These are phyloP conservation scores for Catalaphyllia jardinei DNA, from an alignment of 64 coral and sea anemone genomes.

Conservation along the genomic window DNA sequence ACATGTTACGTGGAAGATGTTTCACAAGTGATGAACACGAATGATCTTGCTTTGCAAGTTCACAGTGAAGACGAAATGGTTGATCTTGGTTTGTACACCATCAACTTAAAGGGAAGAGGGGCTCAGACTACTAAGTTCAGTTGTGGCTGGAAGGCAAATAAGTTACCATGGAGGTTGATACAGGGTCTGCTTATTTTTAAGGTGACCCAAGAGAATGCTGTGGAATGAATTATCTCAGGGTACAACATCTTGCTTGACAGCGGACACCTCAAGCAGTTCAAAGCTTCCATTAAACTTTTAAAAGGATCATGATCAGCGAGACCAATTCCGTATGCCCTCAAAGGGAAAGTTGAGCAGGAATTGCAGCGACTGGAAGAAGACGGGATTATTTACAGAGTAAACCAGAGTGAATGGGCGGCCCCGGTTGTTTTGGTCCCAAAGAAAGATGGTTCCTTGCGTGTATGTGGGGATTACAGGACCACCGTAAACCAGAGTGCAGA, in stretches of 20 bases:
- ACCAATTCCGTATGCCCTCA: conserved; percentile 1
- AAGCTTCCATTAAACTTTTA: not conserved
- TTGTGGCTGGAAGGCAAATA: not conserved
- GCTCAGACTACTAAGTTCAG: not conserved
- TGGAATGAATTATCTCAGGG: not conserved
- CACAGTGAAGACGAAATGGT: not conserved
- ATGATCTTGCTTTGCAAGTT: not conserved
- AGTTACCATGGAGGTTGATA: conserved; percentile 1
- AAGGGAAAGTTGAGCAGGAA: not conserved
- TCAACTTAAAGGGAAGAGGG: not conserved
- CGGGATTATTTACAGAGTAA: not conserved
- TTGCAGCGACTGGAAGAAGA: not conserved
- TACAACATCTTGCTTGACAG: not conserved
- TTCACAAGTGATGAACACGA: not conserved
- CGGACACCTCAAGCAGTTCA: not conserved
- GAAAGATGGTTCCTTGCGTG: not conserved
- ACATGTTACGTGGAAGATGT: not conserved
- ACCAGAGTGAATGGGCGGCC: conserved; percentile 16
- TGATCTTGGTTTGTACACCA: not conserved
- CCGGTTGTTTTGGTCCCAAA: conserved; percentile 14
- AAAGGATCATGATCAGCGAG: not conserved
- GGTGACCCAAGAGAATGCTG: no score
- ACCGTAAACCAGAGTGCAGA: no score
- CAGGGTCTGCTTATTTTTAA: not conserved
- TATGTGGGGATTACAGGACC: not conserved